Percentiles rank a stretch among this genome's conserved stretches.
Conservation (phyloP, 2,113 vertebrate species). For the Pontoporia blainvillei region DNA sequence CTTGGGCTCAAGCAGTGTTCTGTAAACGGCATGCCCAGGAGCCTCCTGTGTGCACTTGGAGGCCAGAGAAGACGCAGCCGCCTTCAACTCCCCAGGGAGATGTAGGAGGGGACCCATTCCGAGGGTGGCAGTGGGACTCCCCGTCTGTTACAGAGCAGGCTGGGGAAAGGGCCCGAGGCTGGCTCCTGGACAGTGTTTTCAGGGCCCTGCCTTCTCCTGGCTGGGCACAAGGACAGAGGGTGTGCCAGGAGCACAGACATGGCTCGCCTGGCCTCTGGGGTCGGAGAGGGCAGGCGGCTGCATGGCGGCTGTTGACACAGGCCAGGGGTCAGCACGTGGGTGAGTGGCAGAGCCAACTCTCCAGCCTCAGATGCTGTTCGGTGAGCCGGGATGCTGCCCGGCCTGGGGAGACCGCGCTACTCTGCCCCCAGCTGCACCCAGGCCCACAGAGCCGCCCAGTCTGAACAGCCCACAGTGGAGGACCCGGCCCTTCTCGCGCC, state of each 20-base stretch:
- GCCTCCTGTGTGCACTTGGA: not conserved
- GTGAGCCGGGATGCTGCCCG: not conserved
- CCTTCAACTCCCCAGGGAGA: not conserved
- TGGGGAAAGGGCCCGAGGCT: not conserved
- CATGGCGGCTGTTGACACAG: not conserved
- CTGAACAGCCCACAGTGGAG: not conserved
- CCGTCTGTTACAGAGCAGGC: not conserved
- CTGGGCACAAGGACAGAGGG: fast-evolving
- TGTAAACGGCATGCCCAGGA: not conserved
- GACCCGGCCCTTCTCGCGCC: not conserved
- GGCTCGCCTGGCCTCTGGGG: fast-evolving
- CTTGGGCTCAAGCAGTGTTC: not conserved
- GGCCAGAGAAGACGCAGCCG: not conserved
- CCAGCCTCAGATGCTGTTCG: fast-evolving
- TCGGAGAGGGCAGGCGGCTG: fast-evolving
- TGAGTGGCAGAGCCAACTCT: fast-evolving
- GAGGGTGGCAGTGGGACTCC: not conserved
- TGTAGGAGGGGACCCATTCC: not conserved
- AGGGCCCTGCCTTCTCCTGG: not conserved
- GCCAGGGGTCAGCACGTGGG: not conserved
- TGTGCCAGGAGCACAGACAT: not conserved
- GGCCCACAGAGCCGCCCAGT: not conserved
- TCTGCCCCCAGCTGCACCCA: not conserved
- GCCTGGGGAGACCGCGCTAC: fast-evolving
- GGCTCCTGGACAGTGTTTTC: not conserved